phyloP scores from a whole-genome alignment of 2,113 vertebrate genomes.

The Limanda limanda region DNA sequence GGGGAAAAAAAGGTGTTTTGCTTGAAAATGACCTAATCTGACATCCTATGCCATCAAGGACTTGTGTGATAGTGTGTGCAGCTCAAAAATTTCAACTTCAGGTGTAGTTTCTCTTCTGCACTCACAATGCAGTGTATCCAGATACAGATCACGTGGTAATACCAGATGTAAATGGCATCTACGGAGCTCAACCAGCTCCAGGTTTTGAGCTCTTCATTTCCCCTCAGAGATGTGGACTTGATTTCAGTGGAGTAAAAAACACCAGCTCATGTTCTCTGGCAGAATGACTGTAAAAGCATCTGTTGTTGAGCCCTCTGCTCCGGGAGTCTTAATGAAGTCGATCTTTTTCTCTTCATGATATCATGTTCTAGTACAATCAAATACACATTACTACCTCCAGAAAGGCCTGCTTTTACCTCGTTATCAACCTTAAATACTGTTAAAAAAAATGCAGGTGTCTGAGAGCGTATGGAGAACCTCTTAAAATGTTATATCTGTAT shows the following conservation, averaged over 20 bases:
- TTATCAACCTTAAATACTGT: constrained; percentile 91
- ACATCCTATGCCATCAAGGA: no score
- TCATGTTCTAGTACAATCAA: constrained; percentile 92
- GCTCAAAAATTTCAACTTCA: no score
- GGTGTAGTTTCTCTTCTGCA: not conserved
- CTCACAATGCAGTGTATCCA: not conserved
- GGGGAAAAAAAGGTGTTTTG: no score
- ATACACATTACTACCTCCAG: constrained; percentile 95
- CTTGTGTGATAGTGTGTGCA: no score
- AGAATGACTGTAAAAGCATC: constrained; percentile 72
- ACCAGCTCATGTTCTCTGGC: constrained; percentile 13
- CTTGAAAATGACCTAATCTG: no score
- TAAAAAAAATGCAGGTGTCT: constrained; percentile 83
- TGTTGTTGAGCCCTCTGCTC: constrained; percentile 76
- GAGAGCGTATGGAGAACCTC: constrained; percentile 89
- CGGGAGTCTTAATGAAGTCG: constrained; percentile 84
- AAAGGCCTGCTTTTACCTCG: constrained; percentile 95
- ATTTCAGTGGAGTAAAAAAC: constrained; percentile 1
- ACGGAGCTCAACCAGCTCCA: constrained; percentile 3
- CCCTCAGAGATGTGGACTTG: not conserved
- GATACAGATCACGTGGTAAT: not conserved
- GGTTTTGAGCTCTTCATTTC: not conserved
- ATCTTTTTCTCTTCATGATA: constrained; percentile 83
- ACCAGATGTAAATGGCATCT: not conserved
- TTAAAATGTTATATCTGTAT: constrained; percentile 83